Evolutionary conservation across 2,797 vertebrate species (phyloP), one percentile per base, ranked within the genome.

Genomic region (Neosilurus hyrtlii): DNA sequence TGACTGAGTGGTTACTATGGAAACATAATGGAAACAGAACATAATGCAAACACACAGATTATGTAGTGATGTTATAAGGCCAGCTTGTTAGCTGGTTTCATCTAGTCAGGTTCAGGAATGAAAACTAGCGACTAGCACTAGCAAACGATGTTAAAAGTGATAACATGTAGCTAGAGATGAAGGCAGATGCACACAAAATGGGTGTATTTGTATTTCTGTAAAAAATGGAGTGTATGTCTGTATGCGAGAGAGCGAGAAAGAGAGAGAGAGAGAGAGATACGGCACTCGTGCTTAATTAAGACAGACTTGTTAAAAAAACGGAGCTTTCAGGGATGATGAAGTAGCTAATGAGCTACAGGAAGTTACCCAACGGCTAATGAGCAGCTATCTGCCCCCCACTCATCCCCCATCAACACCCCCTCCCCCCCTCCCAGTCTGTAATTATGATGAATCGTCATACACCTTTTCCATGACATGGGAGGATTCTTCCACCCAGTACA

Each of bases 301-400:
- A 86, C 86, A 73, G 86, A 85, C 84, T 79, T 82, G 77, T 82
- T 82, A 79, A 80, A 82, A 74, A 82, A 80, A 54, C 22, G 0
- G 81, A 83, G 80, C 86, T 85, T 85, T 84, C 68, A 80, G 82
- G 81, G 51, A 80, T 85, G 82, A 82, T 81, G 81, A 73, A 82
- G 68, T 72, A 73, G 73, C 82, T 87, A 88, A 87, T 86, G 84
- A 87, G 84, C 84, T 76, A 72, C 79, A 86, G 79, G 82, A 83
- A 85, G 22, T 71, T 82, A 62, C 76, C 71, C 84, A 85, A 66
- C 62, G 77, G 62, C 75, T 87, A 86, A 87, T 85, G 84, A 86
- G 70, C 75, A 83, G 62, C 37, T 66, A 79, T 30, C 11, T 16
- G 35, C 16, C 15, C 56, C 14, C 71, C 22, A 62, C 57, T 62